Evolutionary conservation across 2,797 vertebrate species (phyloP).

Genomic region (Buceros bicornis): DNA sequence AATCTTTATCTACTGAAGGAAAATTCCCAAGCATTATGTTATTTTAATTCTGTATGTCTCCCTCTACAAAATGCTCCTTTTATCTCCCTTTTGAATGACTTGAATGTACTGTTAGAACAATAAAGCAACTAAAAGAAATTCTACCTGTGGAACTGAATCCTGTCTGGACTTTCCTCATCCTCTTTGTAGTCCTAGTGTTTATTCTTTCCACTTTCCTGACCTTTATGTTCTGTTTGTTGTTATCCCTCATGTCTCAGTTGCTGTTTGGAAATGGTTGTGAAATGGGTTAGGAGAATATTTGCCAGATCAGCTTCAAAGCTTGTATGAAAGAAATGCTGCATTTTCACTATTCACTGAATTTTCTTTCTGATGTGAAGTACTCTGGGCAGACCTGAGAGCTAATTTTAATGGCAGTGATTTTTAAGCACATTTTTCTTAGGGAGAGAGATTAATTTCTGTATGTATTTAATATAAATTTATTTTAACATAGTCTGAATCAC

Average conservation of each 20-base stretch:
- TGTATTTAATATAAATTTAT: neutral
- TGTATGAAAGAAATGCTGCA: neutral
- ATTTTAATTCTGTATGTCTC: neutral
- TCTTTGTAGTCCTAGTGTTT: neutral
- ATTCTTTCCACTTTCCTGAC: neutral
- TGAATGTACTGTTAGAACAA: neutral
- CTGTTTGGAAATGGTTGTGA: neutral
- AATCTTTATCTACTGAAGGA: neutral
- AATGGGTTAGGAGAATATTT: neutral
- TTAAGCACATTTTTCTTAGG: neutral
- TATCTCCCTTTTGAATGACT: neutral
- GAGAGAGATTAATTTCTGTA: neutral
- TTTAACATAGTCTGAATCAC: neutral
- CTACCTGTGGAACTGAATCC: neutral
- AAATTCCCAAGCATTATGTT: neutral
- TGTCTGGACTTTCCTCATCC: neutral
- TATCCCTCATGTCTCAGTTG: neutral
- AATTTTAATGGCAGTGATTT: neutral
- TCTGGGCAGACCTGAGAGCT: neutral
- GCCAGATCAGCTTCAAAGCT: neutral
- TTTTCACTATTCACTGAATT: neutral
- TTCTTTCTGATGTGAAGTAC: neutral
- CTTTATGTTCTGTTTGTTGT: neutral
- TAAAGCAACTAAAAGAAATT: neutral
- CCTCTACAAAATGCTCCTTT: neutral